Evolutionary conservation across 2,113 vertebrate species (phyloP).

Genomic region (Anarhynchus alexandrinus): DNA sequence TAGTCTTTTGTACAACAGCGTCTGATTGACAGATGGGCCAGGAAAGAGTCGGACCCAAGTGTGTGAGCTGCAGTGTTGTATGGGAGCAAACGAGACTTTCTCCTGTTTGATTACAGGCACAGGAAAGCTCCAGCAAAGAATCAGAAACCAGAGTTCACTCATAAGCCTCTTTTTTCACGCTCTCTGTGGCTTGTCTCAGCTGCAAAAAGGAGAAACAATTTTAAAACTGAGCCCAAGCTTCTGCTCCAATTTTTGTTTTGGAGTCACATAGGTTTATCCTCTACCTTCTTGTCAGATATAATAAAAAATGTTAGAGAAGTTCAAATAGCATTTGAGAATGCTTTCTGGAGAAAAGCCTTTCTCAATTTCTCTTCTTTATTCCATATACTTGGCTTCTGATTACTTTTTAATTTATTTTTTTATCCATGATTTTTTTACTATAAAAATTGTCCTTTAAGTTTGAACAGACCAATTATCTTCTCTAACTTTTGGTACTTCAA

Average conservation of each 20-base stretch:
- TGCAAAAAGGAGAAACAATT: background rate
- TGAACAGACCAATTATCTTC: background rate
- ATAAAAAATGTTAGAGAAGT: background rate
- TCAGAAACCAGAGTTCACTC: background rate
- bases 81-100: background rate
- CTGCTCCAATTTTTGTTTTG: background rate
- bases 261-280: background rate
- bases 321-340: background rate
- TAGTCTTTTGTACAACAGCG: rapidly evolving
- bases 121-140: background rate
- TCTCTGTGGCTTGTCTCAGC: background rate
- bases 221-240: background rate
- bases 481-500: background rate
- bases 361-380: background rate
- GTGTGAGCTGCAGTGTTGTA: background rate
- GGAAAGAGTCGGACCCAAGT: background rate
- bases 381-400: background rate
- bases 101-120: background rate
- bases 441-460: background rate
- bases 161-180: background rate
- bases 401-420: background rate
- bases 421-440: background rate
- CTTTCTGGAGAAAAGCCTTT: background rate
- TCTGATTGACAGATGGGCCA: background rate
- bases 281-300: background rate